Evolutionary conservation across 2,888 invertebrate genomes (phyloP), one percentile per base, ranked within the genome.

Genomic region (Anthrax anthrax): DNA sequence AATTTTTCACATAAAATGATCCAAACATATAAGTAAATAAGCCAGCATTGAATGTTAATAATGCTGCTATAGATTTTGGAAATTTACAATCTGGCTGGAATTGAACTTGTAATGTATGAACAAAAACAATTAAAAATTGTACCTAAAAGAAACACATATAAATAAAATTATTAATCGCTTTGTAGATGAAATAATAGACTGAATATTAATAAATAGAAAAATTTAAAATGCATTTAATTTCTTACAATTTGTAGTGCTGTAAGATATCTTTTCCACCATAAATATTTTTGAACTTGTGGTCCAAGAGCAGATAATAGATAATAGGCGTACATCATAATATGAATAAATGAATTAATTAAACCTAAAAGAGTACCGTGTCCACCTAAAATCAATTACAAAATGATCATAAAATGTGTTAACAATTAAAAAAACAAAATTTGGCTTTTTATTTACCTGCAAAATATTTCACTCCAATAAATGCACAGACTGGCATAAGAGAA

Each of bases 231-330:
- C n/a, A 13, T 32, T 29, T 18, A 16, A 39, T 43, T 5, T 27
- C 72, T 70, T 67, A 88, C 84, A 70, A 94, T 74, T 70, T 94
- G 94, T 59, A 92, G 70, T 44, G 77, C 75, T 5, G 94, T 94
- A 58, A 94, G 77, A 64, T 94, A 86, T 58, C 78, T 85, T 66
- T 94, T 94, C 94, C 94, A 94, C 92, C 92, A 94, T 18, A 94
- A 70, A 61, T 84, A 89, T 61, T 89, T 89, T 64, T 87, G 86
- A 63, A 87, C 82, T 55, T 81, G 73, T 1, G 92, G 91, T 6
- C 94, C 94, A 49, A 92, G 73, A 1, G 89, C 90, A 0, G 92
- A 77, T 52, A 94, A 72, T 58, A 91, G 74, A 66, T 94, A 94
- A 67, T 94, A 94, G 0, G 78, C 74, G 68, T 94, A 94, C 94